A percentile compares a stretch with the other conserved stretches of the same genome.
Evolutionary conservation across 2,888 invertebrate species (phyloP).

Genomic region (Drosophila merina): DNA sequence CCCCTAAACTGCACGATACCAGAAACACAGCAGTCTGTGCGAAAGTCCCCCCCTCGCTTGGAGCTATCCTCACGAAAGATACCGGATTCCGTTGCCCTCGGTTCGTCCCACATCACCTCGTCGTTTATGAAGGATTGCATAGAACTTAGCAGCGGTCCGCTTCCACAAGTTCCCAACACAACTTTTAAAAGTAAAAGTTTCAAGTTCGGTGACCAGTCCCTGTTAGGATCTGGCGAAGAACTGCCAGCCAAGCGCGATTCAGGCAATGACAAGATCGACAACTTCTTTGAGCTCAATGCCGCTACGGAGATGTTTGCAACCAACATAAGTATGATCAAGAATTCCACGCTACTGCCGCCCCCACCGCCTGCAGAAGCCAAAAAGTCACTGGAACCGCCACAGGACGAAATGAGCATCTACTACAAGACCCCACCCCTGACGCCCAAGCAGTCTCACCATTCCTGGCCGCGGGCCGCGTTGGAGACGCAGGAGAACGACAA

Average conservation of each 20-base stretch:
- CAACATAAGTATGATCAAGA: conserved; percentile 80
- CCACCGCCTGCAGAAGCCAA: not conserved
- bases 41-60: conserved; percentile 30
- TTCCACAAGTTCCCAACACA: not conserved
- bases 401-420: conserved; percentile 73
- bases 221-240: not conserved
- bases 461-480: conserved; percentile 69
- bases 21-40: conserved; percentile 45
- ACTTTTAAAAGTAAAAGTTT: not conserved
- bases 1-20: conserved; percentile 45
- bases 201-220: not conserved
- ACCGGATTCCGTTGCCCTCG: conserved; percentile 6
- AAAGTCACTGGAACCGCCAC: not conserved
- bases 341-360: conserved; percentile 76
- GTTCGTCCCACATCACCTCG: conserved; percentile 54
- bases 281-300: conserved; percentile 78
- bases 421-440: conserved; percentile 68
- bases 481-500: conserved; percentile 33
- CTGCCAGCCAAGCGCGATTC: not conserved
- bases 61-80: conserved; percentile 71
- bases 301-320: conserved; percentile 81
- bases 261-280: not conserved
- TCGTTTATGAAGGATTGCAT: conserved; percentile 74
- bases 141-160: conserved; percentile 53
- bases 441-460: conserved; percentile 74